These are phyloP conservation scores for Drosophila littoralis DNA, from an alignment of 1,140 invertebrate genomes.

Conservation along the genomic window DNA sequence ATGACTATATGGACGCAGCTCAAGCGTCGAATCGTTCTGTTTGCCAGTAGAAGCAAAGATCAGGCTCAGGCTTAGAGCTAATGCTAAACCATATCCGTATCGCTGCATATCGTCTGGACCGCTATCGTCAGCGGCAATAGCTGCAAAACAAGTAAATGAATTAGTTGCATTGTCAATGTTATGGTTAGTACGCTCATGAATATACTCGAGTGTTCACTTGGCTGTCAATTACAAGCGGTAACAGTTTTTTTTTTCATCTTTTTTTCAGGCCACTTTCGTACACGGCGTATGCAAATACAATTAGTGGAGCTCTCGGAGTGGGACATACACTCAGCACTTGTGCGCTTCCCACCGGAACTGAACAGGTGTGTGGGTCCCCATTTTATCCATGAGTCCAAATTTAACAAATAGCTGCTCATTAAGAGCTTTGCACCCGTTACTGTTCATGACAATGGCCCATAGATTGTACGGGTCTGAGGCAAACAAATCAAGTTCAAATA, in stretches of 20 bases:
- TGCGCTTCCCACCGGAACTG: slow-evolving; percentile 43
- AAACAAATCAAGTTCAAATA: slow-evolving; percentile 58
- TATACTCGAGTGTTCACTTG: slow-evolving; percentile 14
- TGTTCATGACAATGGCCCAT: slow-evolving; percentile 18
- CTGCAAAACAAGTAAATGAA: slow-evolving; percentile 31
- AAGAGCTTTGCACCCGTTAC: slow-evolving; percentile 14
- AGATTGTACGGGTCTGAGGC: slow-evolving; percentile 15
- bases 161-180: slow-evolving; percentile 37
- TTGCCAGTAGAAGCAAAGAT: slow-evolving; percentile 4
- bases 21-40: slow-evolving; percentile 39
- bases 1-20: slow-evolving; percentile 15
- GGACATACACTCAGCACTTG: slow-evolving; percentile 3
- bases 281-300: slow-evolving; percentile 34
- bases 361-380: not conserved
- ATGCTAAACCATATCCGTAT: slow-evolving; percentile 14
- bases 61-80: not conserved
- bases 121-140: not conserved
- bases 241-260: no score
- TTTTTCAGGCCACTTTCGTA: slow-evolving; percentile 17
- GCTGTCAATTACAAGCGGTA: not conserved
- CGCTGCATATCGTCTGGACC: slow-evolving; percentile 19
- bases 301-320: slow-evolving; percentile 22
- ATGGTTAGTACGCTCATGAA: slow-evolving; percentile 8
- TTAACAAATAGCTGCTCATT: slow-evolving; percentile 19
- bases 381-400: not conserved